Percentiles rank a stretch among this genome's conserved stretches.
These are phyloP conservation scores for Pseudorhombus dupliciocellatus DNA, from an alignment of 2,113 vertebrate genomes.

Conservation along the genomic window DNA sequence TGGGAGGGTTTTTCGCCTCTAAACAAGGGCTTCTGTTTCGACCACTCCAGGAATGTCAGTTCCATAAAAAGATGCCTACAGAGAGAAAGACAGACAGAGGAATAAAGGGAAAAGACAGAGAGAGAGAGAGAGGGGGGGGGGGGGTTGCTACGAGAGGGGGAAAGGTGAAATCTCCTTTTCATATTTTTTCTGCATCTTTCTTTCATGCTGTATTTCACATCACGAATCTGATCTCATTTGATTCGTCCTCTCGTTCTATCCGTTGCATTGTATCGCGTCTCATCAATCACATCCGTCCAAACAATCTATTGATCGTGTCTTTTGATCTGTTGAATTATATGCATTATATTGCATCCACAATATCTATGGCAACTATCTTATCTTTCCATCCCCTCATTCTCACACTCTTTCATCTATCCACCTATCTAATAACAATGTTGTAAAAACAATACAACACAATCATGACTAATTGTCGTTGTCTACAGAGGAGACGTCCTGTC, in stretches of 20 bases:
- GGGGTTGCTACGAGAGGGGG: neutral
- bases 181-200: neutral
- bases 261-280: no score
- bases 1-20: conserved; percentile 77
- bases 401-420: no score
- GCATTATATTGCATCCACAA: conserved; percentile 2
- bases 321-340: neutral
- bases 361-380: neutral
- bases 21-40: conserved; percentile 85
- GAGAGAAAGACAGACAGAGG: conserved; percentile 38
- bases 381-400: no score
- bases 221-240: no score
- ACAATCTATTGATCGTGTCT: conserved; percentile 3
- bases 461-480: neutral
- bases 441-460: neutral
- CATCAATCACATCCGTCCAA: no score
- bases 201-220: no score
- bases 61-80: conserved; percentile 81
- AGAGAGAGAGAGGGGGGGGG: neutral
- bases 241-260: no score
- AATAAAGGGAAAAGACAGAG: conserved; percentile 37
- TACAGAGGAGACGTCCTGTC: neutral
- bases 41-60: conserved; percentile 80
- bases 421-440: neutral
- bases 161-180: conserved; percentile 2